A percentile compares a stretch with the other conserved stretches of the same genome.
Evolutionary conservation across 1,140 invertebrate genomes (phyloP).

Genomic region (Leptonema lineaticorne): DNA sequence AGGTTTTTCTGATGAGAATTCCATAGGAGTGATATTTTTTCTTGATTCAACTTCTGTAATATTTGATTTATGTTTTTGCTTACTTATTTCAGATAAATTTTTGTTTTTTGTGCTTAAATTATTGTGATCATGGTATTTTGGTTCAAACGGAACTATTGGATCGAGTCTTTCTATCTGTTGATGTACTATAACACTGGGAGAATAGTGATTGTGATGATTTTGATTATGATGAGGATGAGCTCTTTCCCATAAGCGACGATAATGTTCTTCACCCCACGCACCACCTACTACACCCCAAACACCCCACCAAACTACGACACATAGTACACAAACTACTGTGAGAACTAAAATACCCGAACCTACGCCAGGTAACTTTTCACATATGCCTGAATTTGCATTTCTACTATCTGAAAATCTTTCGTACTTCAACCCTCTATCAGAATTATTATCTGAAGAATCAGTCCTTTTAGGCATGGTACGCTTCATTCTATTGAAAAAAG

Average conservation of each 20-base stretch:
- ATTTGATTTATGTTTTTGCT: constrained; percentile 45
- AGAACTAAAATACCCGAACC: constrained; percentile 49
- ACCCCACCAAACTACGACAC: constrained; percentile 51
- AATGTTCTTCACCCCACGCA: constrained; percentile 53
- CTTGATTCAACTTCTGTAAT: constrained; percentile 21
- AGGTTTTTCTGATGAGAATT: constrained; percentile 42
- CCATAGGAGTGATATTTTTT: constrained; percentile 20
- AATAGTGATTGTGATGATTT: constrained; percentile 39
- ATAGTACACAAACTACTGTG: constrained; percentile 47
- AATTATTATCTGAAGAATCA: constrained; percentile 28
- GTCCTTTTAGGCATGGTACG: constrained; percentile 35
- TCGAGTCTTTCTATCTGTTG: constrained; percentile 33
- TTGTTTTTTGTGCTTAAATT: constrained; percentile 55
- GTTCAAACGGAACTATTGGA: constrained; percentile 46
- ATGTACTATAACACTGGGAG: constrained; percentile 37
- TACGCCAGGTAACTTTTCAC: constrained; percentile 45
- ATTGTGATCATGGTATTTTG: constrained; percentile 55
- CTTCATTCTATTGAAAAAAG: constrained; percentile 40
- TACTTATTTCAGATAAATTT: constrained; percentile 45
- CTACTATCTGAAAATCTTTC: constrained; percentile 49
- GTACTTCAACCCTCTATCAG: constrained; percentile 46
- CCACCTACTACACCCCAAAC: constrained; percentile 49
- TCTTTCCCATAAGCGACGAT: constrained; percentile 53
- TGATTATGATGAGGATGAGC: constrained; percentile 50
- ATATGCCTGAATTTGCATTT: constrained; percentile 43